Base-by-base conservation (phyloP, 53 echinoderm and acorn worm genomes). In the Luidia sarsii region DNA sequence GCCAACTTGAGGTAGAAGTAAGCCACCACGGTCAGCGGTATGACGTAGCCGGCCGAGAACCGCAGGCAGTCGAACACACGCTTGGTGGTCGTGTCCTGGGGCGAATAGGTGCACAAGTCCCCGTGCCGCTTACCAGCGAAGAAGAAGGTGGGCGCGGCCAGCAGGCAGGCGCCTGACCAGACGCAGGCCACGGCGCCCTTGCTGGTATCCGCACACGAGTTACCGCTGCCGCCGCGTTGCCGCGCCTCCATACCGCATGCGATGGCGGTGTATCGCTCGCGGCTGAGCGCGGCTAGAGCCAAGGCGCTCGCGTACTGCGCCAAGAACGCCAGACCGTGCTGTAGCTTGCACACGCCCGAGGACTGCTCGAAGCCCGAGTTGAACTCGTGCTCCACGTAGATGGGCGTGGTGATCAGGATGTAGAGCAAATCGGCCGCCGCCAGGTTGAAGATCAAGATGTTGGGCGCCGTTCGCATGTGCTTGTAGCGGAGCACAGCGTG, bases 381-480 rank as follows among this genome's bases (percentile, higher is more conserved):
- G 0, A 94, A 48, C 41, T 80, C 88, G 50, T 94, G 91, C 39
- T 91, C 86, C 1, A 91, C 67, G 39, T 87, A 77, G 64, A 94
- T 87, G 13, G 94, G 90, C 27, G 85, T 91, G 7, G 94, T 71
- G 5, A 88, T 64, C 27, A 88, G 46, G 23, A 94, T 82, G 41
- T 90, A 94, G 33, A 91, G 67, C 18, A 94, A 61, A 49, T 94
- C 94, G 16, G 88, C 94, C 48, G 85, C 23, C 2, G 94, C 90
- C 0, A 94, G 83, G 61, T 94, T 91, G 7, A 91, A 88, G 7
- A 94, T 77, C 29, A 94, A 86, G n/a, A 94, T 88, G 39, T 94
- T 94, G 28, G 94, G 90, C 10, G 90, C 68, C 20, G 72, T 94
- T 3, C 94, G 90, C 49, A 94, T 54, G 38, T 90, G 94, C 16